Evolutionary conservation across 1,140 invertebrate genomes (phyloP), one percentile per base, ranked within the genome.

Genomic region (Saccostrea echinata): DNA sequence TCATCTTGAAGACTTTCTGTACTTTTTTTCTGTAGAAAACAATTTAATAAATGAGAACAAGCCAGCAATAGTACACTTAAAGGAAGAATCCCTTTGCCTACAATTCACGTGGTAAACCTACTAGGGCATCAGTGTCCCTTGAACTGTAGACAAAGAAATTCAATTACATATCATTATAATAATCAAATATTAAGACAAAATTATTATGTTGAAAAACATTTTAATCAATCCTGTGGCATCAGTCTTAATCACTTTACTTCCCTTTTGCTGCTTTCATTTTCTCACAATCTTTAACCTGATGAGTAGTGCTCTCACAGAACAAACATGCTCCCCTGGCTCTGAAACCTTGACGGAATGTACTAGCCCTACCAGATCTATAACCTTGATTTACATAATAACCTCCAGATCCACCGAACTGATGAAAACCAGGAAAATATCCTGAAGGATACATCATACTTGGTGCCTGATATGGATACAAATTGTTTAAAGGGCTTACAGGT

Each of bases 111-210:
- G 55, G 4, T 33, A 51, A 51, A 83, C 21, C 81, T 76, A 87
- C 81, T 83, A 87, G 80, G 86, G 86, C 4, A 83, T 87, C 80
- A 87, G 86, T 83, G 80, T 87, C 86, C 80, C 86, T 84, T 43
- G 53, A 84, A 64, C 43, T 87, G 53, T 64, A n/a, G 53, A 64
- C 57, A 33, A 83, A 84, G 53, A 53, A 82, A 87, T 83, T 84
- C 30, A 11, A 53, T 0, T 64, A 30, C n/a, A 35, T 64, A 13
- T 52, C 21, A 83, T 53, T 35, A 83, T 43, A 52, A 83, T 21
- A 83, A 35, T 21, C 81, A 83, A 24, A 53, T 53, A 83, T 12
- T 83, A 6, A 8, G 43, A 51, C 6, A 83, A 83, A 43, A 33
- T 27, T n/a, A 80, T 61, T 3, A 61, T 61, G n/a, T 21, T 18